Evolutionary conservation across 2,888 invertebrate genomes (phyloP), one percentile per base, ranked within the genome.

Genomic region (Drosophila borborema): DNA sequence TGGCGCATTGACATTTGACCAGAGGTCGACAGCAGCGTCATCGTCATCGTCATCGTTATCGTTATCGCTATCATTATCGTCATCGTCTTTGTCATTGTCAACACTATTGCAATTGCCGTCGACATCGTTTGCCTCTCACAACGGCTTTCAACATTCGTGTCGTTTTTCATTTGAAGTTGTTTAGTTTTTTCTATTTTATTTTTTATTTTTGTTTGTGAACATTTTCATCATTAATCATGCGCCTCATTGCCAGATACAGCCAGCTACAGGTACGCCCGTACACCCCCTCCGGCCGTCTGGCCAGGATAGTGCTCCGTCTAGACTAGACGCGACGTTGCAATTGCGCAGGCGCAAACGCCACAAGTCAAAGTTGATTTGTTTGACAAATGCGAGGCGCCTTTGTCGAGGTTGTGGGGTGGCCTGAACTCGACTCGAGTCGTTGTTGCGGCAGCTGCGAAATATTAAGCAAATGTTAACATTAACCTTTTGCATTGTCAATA

Each of bases 301-400:
- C 36, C 63, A 51, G 65, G 40, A 49, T 16, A 43, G 41, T 23
- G 62, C 41, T 6, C 8, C 9, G 28, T 5, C 28, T 1, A 16
- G 48, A 48, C 43, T 20, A 20, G 45, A 46, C 45, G n/a, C 9
- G 20, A 16, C 34, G 31, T 14, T 43, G 59, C 56, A 38, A 55
- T 60, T 64, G 82, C 79, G 82, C 82, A 80, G 82, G 67, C 79
- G 79, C 82, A 80, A 82, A 75, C 56, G 80, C 64, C 61, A 23
- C 62, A 49, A 73, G 74, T 62, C 73, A 61, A 58, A 73, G 74
- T 72, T 74, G 74, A 72, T 41, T 74, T 74, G 65, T 38, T 60
- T 55, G 65, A 75, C 75, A 76, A 77, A 75, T 76, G 63, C 55
- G 62, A 69, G 62, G 62, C 63, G 56, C 49, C 54, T 38, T 46